These are phyloP conservation scores for Ashinkailepas kermadecensis DNA, from an alignment of 2,888 invertebrate species.

Conservation along the genomic window DNA sequence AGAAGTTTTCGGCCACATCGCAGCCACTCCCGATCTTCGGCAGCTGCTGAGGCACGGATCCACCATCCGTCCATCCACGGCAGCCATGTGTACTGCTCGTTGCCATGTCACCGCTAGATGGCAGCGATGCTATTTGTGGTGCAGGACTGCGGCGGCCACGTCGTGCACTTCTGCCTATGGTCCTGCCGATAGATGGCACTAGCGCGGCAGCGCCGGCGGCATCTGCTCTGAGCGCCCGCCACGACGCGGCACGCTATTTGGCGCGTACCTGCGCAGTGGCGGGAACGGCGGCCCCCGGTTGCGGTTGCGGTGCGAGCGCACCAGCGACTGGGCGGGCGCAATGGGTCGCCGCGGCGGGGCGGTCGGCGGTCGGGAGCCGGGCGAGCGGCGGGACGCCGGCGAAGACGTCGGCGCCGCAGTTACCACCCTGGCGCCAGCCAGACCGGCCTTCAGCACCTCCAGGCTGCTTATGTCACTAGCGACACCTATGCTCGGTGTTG, in stretches of 20 bases:
- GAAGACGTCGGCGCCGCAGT: not conserved
- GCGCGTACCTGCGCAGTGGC: not conserved
- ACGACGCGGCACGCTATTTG: not conserved
- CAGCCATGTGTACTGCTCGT: too few species aligned
- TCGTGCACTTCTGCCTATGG: too few species aligned
- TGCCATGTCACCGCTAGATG: too few species aligned
- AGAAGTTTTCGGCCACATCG: too few species aligned
- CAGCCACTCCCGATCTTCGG: too few species aligned
- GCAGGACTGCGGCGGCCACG: too few species aligned
- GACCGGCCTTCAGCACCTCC: not conserved
- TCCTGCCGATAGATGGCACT: too few species aligned
- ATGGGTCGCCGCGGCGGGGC: not conserved
- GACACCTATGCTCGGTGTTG: not conserved
- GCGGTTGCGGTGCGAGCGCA: not conserved
- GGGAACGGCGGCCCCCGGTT: not conserved
- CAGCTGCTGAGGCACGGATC: too few species aligned
- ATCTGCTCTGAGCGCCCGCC: not conserved
- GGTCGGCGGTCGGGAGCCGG: not conserved
- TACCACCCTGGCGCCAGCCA: not conserved
- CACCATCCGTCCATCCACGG: too few species aligned
- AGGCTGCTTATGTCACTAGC: not conserved
- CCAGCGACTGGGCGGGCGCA: not conserved
- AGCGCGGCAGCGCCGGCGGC: not conserved
- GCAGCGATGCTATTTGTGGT: too few species aligned
- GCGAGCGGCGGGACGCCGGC: not conserved